phyloP scores from a whole-genome alignment of 2,797 vertebrate genomes.

The Siniperca scherzeri region DNA sequence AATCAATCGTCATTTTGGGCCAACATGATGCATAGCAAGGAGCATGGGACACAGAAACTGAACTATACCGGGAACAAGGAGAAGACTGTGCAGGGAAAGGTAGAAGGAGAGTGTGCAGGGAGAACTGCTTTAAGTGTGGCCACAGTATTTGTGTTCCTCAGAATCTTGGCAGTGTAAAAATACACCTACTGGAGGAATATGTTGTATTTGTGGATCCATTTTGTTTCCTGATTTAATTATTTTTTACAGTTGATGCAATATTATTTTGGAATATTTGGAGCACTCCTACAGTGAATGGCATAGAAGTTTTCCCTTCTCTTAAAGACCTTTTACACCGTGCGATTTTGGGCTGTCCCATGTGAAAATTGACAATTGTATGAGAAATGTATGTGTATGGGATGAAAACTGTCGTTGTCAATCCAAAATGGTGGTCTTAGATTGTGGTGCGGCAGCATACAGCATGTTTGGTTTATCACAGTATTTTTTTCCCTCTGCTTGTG shows the following conservation, averaged over 20 bases:
- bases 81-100: constrained; percentile 45
- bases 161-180: not conserved
- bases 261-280: not conserved
- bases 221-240: not conserved
- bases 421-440: not conserved
- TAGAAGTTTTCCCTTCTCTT: not conserved
- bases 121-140: not conserved
- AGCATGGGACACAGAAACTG: constrained; percentile 63
- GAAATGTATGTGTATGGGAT: too few relatives aligned
- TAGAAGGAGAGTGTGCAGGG: constrained; percentile 22
- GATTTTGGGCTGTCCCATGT: too few relatives aligned
- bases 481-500: not conserved
- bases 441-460: not conserved
- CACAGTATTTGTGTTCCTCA: not conserved
- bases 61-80: constrained; percentile 47
- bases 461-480: not conserved
- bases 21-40: constrained; percentile 79
- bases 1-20: constrained; percentile 84
- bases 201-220: not conserved
- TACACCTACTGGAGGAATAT: not conserved
- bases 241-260: not conserved
- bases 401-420: not conserved
- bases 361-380: not conserved
- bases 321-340: not conserved
- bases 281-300: not conserved